phyloP scores from a whole-genome alignment of 2,797 vertebrate genomes.

The Heteromormyrus szaboi region DNA sequence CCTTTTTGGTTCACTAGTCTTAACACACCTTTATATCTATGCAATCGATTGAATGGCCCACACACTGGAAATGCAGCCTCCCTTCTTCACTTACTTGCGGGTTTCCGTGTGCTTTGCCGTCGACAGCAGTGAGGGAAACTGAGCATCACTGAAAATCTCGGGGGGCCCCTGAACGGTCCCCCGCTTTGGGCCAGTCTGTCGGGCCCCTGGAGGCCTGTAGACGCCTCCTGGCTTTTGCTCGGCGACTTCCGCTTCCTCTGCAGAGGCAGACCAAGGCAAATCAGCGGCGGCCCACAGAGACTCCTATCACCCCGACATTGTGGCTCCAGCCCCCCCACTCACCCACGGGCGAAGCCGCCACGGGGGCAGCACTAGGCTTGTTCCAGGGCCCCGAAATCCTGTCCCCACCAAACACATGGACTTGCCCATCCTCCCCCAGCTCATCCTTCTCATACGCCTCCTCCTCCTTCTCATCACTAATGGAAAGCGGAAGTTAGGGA shows the following conservation, averaged over 20 bases:
- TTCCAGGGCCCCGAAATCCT: conserved; percentile 91
- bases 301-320: neutral
- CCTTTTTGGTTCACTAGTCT: neutral
- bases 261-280: neutral
- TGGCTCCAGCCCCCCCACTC: conserved; percentile 26
- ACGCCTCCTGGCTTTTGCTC: conserved; percentile 83
- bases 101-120: conserved; percentile 93
- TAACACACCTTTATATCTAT: neutral
- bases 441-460: conserved; percentile 93
- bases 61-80: neutral
- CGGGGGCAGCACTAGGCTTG: conserved; percentile 69
- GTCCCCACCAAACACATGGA: conserved; percentile 72
- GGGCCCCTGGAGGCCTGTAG: conserved; percentile 89
- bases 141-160: conserved; percentile 87
- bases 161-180: conserved; percentile 76
- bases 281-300: neutral
- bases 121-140: conserved; percentile 89
- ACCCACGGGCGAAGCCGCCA: conserved; percentile 57
- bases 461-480: conserved; percentile 83
- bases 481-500: neutral
- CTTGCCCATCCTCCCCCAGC: conserved; percentile 82
- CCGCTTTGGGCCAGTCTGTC: conserved; percentile 68
- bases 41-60: neutral
- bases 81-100: conserved; percentile 73
- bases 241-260: conserved; percentile 73